Conservation (phyloP, 2,113 vertebrate genomes). For the Otus sunia region DNA sequence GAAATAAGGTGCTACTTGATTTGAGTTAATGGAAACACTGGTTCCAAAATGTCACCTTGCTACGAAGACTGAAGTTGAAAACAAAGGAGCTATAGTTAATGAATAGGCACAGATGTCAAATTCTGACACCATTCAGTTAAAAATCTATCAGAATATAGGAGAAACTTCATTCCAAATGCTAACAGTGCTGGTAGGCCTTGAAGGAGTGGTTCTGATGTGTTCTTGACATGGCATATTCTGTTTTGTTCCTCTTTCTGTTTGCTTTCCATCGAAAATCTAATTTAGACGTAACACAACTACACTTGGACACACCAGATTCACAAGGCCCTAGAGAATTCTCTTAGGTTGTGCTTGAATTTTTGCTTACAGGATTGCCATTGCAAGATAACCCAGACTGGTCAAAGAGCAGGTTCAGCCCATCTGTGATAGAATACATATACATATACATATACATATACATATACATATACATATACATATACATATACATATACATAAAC, state of each 20-base stretch:
- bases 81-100: background rate
- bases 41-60: constrained; percentile 2
- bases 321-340: background rate
- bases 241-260: background rate
- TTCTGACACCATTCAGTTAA: background rate
- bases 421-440: background rate
- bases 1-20: background rate
- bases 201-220: background rate
- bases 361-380: background rate
- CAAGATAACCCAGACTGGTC: background rate
- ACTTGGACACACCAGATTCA: background rate
- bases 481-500: background rate
- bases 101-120: background rate
- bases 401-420: background rate
- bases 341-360: background rate
- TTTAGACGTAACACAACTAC: background rate
- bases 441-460: background rate
- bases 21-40: background rate
- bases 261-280: background rate
- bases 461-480: background rate
- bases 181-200: background rate
- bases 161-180: background rate
- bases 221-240: rapidly evolving
- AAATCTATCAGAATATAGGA: background rate
- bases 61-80: background rate